Base-by-base conservation (phyloP, 2,797 vertebrate species). In the Triplophysa yarkandensis region DNA sequence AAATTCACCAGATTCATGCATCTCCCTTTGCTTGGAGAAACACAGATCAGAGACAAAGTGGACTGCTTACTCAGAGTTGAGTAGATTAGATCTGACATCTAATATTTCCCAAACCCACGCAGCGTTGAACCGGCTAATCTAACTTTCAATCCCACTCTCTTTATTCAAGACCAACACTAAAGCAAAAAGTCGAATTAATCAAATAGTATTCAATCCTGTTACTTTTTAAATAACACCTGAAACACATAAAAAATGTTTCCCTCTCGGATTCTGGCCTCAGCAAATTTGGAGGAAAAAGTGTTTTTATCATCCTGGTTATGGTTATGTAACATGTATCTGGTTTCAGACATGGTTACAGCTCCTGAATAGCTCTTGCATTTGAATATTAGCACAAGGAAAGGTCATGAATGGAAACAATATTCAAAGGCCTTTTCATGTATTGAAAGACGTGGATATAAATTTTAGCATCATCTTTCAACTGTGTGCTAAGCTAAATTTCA, bases 71-170 rank as follows among this genome's bases (percentile, higher is more conserved):
- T 46, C 25, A 60, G 68, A 66, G 55, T 73, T 74, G 61, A 79
- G 68, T 58, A 63, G 68, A 78, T 80, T 73, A 77, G 77, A 80
- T 66, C 67, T 72, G 76, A 80, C 70, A 72, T 77, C 61, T 64
- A 79, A 76, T 71, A 68, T 71, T 74, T 72, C 69, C 68, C 54
- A 68, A 72, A 79, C 74, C 70, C 77, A 69, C 50, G 44, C 71
- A 61, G 67, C 66, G 70, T 65, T 72, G 39, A 69, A 76, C 32
- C 25, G 63, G 58, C 60, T 77, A 61, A 73, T 85, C 52, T 69
- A 76, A 72, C 32, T 68, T 48, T 52, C 60, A 39, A 62, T 66
- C 61, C 19, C 58, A n/a, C 61, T 32, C 21, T 76, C 46, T 63
- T 66, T 55, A 74, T 63, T 63, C 36, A 58, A 63, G 21, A 63